Conservation (phyloP, 2,888 invertebrate species). For the Epinotia nisella region DNA sequence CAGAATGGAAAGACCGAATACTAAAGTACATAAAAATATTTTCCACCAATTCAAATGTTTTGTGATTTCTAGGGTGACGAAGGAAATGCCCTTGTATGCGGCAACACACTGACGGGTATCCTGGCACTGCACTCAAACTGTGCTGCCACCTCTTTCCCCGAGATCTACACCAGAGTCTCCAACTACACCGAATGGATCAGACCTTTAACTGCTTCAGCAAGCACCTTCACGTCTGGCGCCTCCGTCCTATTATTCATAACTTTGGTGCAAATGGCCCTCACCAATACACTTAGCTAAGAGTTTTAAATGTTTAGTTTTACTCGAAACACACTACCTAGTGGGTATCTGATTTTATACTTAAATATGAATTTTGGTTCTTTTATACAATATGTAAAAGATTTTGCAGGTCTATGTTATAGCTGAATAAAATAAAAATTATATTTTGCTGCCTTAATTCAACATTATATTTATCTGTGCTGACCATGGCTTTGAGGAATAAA, state of each 20-base stretch:
- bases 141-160: slow-evolving; percentile 54
- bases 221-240: slow-evolving; percentile 55
- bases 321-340: neutral
- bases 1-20: too few species aligned
- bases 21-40: neutral
- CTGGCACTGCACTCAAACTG: slow-evolving; percentile 56
- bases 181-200: slow-evolving; percentile 64
- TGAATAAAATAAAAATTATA: too few species aligned
- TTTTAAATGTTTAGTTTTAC: neutral
- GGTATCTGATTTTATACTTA: neutral
- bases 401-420: neutral
- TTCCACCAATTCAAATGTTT: slow-evolving; percentile 7
- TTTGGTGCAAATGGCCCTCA: slow-evolving; percentile 50
- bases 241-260: slow-evolving; percentile 53
- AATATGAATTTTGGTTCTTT: neutral
- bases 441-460: too few species aligned
- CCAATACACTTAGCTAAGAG: slow-evolving; percentile 39
- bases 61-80: slow-evolving; percentile 57
- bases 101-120: slow-evolving; percentile 59
- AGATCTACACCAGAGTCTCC: slow-evolving; percentile 63
- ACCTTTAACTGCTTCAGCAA: slow-evolving; percentile 54
- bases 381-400: slow-evolving; percentile 8
- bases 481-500: neutral
- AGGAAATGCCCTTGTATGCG: slow-evolving; percentile 62
- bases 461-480: too few species aligned